Evolutionary conservation across 2,797 vertebrate species (phyloP).

Genomic region (Gadopsis bispinosus): DNA sequence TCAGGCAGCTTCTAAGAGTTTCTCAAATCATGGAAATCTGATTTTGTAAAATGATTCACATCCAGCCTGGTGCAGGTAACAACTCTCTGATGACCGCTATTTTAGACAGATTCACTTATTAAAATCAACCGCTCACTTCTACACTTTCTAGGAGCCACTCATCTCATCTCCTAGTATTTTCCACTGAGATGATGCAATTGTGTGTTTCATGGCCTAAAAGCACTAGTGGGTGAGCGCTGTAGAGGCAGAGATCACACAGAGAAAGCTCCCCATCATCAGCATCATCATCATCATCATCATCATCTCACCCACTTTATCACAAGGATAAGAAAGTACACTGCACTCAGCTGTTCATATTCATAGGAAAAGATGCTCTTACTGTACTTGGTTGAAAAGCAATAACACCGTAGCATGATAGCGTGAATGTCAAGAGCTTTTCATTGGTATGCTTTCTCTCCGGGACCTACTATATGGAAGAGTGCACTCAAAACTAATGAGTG

Average conservation of each 20-base stretch:
- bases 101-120: not conserved
- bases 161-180: slow-evolving; percentile 9
- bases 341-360: slow-evolving; percentile 39
- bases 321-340: slow-evolving; percentile 32
- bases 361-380: slow-evolving; percentile 4
- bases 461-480: slow-evolving; percentile 39
- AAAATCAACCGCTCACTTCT: not conserved
- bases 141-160: not conserved
- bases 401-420: slow-evolving; percentile 44
- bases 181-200: slow-evolving; percentile 20
- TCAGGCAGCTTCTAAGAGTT: not conserved
- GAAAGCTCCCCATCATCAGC: slow-evolving; percentile 12
- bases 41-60: not conserved
- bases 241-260: slow-evolving; percentile 14
- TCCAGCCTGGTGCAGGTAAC: not conserved
- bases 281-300: slow-evolving; percentile 2
- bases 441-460: slow-evolving; percentile 38
- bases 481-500: slow-evolving; percentile 37
- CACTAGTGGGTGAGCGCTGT: slow-evolving; percentile 3
- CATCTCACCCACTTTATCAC: slow-evolving; percentile 39
- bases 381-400: slow-evolving; percentile 47
- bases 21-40: not conserved
- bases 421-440: slow-evolving; percentile 49
- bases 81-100: not conserved
- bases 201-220: slow-evolving; percentile 25